Evolutionary conservation across 2,888 invertebrate species (phyloP).

Genomic region (Tryphoninae sp.): DNA sequence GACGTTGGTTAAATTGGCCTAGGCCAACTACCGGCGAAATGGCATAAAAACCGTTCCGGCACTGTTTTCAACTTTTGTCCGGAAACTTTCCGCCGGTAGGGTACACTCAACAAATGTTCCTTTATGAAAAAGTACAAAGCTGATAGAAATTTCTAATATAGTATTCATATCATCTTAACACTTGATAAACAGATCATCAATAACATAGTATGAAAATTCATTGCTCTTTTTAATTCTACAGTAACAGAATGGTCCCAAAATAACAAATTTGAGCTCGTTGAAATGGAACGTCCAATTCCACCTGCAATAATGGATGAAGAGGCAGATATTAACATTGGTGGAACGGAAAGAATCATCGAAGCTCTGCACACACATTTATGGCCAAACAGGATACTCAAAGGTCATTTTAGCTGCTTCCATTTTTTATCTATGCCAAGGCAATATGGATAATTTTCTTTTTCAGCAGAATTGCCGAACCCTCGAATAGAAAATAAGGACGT

Average conservation of each 20-base stretch:
- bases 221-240: conserved; percentile 70
- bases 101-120: too few species aligned
- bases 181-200: background rate
- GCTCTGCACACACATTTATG: conserved; percentile 88
- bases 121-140: too few species aligned
- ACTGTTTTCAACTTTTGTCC: too few species aligned
- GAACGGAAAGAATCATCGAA: conserved; percentile 86
- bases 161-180: too few species aligned
- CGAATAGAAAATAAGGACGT: conserved; percentile 68
- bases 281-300: conserved; percentile 81
- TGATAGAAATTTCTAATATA: too few species aligned
- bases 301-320: conserved; percentile 80
- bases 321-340: conserved; percentile 84
- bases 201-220: conserved; percentile 2
- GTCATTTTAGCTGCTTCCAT: conserved; percentile 66
- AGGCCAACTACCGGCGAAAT: too few species aligned
- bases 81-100: too few species aligned
- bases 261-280: conserved; percentile 87
- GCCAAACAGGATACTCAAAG: conserved; percentile 87
- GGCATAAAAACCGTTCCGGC: too few species aligned
- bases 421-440: background rate
- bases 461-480: conserved; percentile 57
- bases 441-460: conserved; percentile 3
- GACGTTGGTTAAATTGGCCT: too few species aligned
- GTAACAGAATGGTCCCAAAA: conserved; percentile 86